Evolutionary conservation across 2,797 vertebrate genomes (phyloP).

Genomic region (Lagocephalus sceleratus): DNA sequence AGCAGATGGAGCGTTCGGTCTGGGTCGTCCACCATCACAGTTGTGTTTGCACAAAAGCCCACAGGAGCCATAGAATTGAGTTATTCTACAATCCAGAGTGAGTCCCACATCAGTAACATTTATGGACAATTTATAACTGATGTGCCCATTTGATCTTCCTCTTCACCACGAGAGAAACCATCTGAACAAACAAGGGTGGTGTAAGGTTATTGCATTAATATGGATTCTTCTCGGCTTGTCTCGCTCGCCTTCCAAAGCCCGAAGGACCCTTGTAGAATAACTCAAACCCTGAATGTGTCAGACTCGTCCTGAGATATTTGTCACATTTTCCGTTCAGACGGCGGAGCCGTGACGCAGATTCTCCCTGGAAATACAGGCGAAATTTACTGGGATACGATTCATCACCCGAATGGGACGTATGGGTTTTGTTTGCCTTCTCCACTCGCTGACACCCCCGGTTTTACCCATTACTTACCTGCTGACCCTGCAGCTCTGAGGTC

Average conservation of each 20-base stretch:
- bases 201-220: conserved; percentile 73
- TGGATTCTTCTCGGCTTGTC: conserved; percentile 57
- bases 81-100: conserved; percentile 69
- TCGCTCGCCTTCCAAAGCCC: conserved; percentile 38
- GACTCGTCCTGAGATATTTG: conserved; percentile 46
- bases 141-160: conserved; percentile 75
- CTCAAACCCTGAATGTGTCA: conserved; percentile 59
- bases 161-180: conserved; percentile 71
- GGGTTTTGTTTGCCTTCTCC: too few relatives aligned
- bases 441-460: too few relatives aligned
- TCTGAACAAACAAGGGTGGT: conserved; percentile 78
- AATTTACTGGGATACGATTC: neutral
- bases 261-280: conserved; percentile 66
- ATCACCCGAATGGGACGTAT: too few relatives aligned
- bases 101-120: conserved; percentile 76
- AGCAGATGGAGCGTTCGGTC: conserved; percentile 51
- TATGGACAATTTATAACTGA: conserved; percentile 75
- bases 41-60: conserved; percentile 72
- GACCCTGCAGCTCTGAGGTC: too few relatives aligned
- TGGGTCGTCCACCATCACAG: conserved; percentile 65
- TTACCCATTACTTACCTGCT: too few relatives aligned
- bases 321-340: conserved; percentile 60
- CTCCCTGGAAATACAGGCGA: conserved; percentile 19
- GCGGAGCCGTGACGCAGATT: conserved; percentile 31
- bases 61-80: conserved; percentile 69